Evolutionary conservation across 2,113 vertebrate species (phyloP).

Genomic region (Eubucco bourcierii): DNA sequence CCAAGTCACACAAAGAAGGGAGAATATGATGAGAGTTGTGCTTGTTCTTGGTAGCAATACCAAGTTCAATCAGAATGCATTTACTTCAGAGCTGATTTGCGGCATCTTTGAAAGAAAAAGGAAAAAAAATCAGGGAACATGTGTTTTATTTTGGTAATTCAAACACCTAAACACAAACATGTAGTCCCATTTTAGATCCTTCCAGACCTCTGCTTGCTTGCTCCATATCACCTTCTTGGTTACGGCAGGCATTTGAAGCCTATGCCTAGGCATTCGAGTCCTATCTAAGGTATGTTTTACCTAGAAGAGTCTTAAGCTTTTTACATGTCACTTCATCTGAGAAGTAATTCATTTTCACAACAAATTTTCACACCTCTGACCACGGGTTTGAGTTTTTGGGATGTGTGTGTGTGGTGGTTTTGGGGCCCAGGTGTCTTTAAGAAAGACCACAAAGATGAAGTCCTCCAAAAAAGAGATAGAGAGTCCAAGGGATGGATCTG

Average conservation of each 20-base stretch:
- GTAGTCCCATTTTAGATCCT: neutral
- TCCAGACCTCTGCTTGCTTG: neutral
- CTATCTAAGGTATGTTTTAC: neutral
- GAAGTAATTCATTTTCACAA: neutral
- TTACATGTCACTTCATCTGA: neutral
- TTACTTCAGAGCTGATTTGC: conserved; percentile 15
- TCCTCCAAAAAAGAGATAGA: no score
- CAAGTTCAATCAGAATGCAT: neutral
- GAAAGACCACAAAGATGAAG: no score
- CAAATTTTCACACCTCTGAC: neutral
- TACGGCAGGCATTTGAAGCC: neutral
- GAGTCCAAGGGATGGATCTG: no score
- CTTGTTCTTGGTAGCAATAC: neutral
- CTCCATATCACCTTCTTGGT: neutral
- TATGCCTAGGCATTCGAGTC: no score
- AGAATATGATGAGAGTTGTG: neutral
- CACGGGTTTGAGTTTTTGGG: neutral
- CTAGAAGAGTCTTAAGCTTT: neutral
- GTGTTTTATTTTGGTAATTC: neutral
- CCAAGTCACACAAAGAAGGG: neutral
- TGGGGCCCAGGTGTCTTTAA: no score
- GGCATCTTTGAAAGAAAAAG: conserved; percentile 36
- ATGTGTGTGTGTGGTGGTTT: neutral
- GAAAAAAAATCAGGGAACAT: neutral
- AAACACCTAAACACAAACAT: neutral